phyloP scores from a whole-genome alignment of 2,888 invertebrate genomes.

The Zhengitettix transpicula region DNA sequence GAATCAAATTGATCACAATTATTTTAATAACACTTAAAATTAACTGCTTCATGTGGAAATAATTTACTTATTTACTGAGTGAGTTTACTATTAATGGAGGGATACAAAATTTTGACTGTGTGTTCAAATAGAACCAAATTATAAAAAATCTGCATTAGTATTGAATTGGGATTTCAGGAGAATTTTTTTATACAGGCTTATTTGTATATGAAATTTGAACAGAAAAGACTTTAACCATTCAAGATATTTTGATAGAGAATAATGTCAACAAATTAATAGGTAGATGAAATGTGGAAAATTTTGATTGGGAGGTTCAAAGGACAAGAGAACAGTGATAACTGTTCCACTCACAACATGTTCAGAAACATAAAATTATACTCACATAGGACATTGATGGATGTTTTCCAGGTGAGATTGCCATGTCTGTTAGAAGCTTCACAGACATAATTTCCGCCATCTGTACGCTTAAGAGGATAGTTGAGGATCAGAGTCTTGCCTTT shows the following conservation, averaged over 20 bases:
- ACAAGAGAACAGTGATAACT: no score
- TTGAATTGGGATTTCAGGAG: no score
- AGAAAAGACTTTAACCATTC: no score
- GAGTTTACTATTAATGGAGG: background rate
- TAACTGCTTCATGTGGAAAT: no score
- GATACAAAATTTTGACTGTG: background rate
- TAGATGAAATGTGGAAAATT: no score
- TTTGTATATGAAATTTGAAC: no score
- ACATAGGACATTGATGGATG: constrained; percentile 71
- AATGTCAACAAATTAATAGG: no score
- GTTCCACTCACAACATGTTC: no score
- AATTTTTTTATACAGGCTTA: no score
- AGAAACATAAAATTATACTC: constrained; percentile 30
- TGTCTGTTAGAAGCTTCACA: constrained; percentile 53
- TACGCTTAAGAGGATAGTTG: constrained; percentile 47
- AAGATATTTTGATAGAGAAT: no score
- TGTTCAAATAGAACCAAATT: background rate
- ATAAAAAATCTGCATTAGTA: background rate
- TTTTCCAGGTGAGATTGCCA: constrained; percentile 50
- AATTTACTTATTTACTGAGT: background rate
- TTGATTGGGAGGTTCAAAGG: no score
- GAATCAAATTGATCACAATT: background rate
- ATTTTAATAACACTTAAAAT: no score
- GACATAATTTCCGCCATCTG: constrained; percentile 58
- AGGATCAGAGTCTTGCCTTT: constrained; percentile 36